These are phyloP conservation scores for Paramormyrops hopkinsi DNA, from an alignment of 2,797 vertebrate species.

Conservation along the genomic window DNA sequence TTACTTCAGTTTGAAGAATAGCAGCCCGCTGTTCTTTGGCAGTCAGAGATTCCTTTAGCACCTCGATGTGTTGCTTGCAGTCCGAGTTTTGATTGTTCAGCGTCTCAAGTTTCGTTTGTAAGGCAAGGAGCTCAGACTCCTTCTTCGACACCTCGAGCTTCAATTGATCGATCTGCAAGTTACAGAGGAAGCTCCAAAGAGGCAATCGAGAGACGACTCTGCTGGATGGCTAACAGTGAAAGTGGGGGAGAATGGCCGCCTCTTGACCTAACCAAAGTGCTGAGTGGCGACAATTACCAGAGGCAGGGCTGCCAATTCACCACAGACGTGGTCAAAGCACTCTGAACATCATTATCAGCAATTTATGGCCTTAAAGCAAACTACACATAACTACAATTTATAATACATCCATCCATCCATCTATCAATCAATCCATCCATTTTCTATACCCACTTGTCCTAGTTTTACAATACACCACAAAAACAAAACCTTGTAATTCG, in stretches of 20 bases:
- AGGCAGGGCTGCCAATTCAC: not conserved
- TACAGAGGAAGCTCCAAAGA: conserved; percentile 26
- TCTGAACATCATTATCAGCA: not conserved
- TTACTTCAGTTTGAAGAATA: conserved; percentile 95
- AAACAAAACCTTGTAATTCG: not conserved
- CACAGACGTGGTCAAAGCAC: not conserved
- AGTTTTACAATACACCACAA: not conserved
- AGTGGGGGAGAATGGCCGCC: not conserved
- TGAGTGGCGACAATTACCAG: not conserved
- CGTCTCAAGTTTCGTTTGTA: conserved; percentile 97
- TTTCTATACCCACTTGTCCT: not conserved
- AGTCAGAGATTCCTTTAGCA: conserved; percentile 94
- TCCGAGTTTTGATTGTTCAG: conserved; percentile 98
- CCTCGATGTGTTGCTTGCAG: conserved; percentile 97
- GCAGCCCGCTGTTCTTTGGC: conserved; percentile 96
- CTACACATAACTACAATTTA: not conserved
- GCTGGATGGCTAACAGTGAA: not conserved
- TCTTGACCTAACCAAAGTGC: not conserved
- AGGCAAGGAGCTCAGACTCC: conserved; percentile 91
- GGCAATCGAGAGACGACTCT: not conserved
- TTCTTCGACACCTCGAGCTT: conserved; percentile 95
- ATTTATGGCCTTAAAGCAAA: not conserved
- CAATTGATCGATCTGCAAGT: conserved; percentile 81
- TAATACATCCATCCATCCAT: not conserved
- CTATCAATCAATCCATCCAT: not conserved